Evolutionary conservation across 2,113 vertebrate species (phyloP).

Genomic region (Dasyornis broadbenti): DNA sequence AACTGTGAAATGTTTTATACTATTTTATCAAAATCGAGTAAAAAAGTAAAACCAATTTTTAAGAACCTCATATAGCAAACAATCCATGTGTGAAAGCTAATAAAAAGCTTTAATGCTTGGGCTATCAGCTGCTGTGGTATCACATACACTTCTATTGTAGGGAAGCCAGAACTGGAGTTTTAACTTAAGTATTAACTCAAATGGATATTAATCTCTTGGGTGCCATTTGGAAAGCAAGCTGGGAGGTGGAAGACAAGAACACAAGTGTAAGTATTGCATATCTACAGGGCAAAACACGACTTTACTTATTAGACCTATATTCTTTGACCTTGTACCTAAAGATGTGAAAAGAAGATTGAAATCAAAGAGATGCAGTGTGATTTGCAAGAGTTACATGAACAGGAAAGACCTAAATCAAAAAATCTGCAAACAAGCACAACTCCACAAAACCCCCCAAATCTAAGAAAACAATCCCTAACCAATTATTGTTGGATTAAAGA

Average conservation of each 20-base stretch:
- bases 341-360: neutral
- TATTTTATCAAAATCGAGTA: neutral
- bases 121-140: neutral
- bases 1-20: neutral
- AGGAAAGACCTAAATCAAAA: neutral
- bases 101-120: neutral
- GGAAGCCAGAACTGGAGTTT: neutral
- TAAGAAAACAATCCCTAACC: neutral
- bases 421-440: neutral
- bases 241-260: neutral
- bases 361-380: neutral
- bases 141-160: neutral
- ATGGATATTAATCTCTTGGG: constrained; percentile 35
- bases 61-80: neutral
- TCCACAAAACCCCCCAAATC: rapidly evolving
- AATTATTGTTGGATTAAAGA: neutral
- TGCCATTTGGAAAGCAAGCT: neutral
- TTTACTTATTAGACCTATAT: neutral
- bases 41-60: neutral
- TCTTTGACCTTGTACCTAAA: neutral
- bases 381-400: neutral
- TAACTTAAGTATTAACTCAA: constrained; percentile 12
- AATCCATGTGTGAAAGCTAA: neutral
- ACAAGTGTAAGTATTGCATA: neutral
- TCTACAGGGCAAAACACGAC: neutral